Evolutionary conservation across 2,797 vertebrate species (phyloP), one percentile per base, ranked within the genome.

Genomic region (Argya squamiceps): DNA sequence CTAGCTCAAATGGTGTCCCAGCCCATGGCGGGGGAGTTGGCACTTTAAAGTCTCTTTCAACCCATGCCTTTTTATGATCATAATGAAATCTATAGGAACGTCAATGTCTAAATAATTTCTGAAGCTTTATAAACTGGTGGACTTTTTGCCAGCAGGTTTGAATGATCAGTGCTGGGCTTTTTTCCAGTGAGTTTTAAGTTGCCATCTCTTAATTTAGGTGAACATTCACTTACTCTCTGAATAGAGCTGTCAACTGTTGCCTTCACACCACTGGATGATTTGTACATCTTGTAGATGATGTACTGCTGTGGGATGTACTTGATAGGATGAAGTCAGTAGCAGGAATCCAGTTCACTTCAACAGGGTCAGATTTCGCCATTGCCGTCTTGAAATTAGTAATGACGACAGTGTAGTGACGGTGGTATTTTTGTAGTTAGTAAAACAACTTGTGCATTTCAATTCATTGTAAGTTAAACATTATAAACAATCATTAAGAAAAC

Each of bases 371-470:
- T 95, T 93, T 84, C 5, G 0, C 34, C n/a, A 22, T 41, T 82
- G 37, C 59, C 3, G 26, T 53, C 44, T 24, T 82, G 68, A 91
- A 80, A 58, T 84, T 55, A 60, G 52, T 26, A 70, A 52, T 55
- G 71, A 77, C 0, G 1, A 17, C 46, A 65, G 22, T 71, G 44
- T 27, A 60, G 52, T 68, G 58, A 68, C 0, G 0, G 12, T 46
- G 36, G 26, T 88, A 34, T 58, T 94, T 91, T 68, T 93, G 24
- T 84, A 68, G 36, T 65, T 83, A 81, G 24, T 83, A 30, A 55
- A 79, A 32, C 36, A 52, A 52, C 6, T 82, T 73, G 19, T 27
- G 12, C 70, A 56, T 67, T 77, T 11, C 46, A 75, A 80, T 24
- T 74, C 19, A 55, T 11, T 67, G 3, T 60, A 60, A 88, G 13